phyloP scores from a whole-genome alignment of 2,113 vertebrate species.

The Megaptera novaeangliae region DNA sequence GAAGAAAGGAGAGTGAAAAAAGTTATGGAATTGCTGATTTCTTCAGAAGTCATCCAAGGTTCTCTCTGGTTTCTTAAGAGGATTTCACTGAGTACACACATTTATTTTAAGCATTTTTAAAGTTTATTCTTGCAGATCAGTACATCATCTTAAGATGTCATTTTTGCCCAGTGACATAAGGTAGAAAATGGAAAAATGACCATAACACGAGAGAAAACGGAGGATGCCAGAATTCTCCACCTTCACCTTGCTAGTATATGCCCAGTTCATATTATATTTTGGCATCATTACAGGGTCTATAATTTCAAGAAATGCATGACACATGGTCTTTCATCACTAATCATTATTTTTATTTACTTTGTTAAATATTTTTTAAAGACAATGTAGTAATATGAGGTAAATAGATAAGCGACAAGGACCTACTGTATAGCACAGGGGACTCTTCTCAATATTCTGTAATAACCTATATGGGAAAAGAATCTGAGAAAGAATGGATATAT shows the following conservation, averaged over 20 bases:
- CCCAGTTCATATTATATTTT: not conserved
- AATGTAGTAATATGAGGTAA: not conserved
- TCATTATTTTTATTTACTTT: not conserved
- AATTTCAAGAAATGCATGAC: not conserved
- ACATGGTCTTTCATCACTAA: not conserved
- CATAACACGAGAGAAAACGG: not conserved
- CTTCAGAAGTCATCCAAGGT: not conserved
- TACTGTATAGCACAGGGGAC: not conserved
- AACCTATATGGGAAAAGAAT: not conserved
- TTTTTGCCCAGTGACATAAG: not conserved
- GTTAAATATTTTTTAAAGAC: not conserved
- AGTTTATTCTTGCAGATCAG: not conserved
- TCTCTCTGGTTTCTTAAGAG: not conserved
- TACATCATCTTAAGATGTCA: not conserved
- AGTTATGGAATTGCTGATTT: not conserved
- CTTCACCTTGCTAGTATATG: not conserved
- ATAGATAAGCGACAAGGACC: not conserved
- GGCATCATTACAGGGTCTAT: not conserved
- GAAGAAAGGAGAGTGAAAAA: not conserved
- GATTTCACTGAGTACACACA: not conserved
- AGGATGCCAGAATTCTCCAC: not conserved
- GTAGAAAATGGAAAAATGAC: not conserved
- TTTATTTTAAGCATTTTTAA: not conserved
- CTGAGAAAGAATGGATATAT: not conserved
- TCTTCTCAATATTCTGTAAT: not conserved